Base-by-base conservation (phyloP, 2,797 vertebrate species). In the Darevskia mixta region DNA sequence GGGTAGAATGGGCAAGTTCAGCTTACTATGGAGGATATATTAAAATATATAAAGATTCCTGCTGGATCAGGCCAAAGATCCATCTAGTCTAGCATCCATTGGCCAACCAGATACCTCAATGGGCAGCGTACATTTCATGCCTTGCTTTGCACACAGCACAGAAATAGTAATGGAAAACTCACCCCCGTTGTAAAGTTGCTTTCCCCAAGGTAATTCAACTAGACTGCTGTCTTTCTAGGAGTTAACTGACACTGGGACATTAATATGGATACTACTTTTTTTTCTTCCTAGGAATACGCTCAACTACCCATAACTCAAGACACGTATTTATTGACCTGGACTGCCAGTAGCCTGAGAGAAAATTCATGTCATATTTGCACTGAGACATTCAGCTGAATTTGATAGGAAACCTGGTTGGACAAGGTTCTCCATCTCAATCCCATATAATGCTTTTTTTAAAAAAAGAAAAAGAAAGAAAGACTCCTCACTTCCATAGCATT, bases 251-350 rank as follows among this genome's bases (percentile, higher is more conserved):
- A 81, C 8, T 11, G 41, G 32, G n/a, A 1, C 82, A 90, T 1
- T 81, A 83, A 84, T 83, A 86, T 64, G 69, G 49, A 89, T 87
- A 41, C 2, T 88, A 88, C 85, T 17, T n/a, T 20, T 91, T 88
- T 88, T 82, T 49, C 2, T 89, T 87, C 85, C 25, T 69, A 79
- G 6, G 8, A 1, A 7, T 55, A 73, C 38, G 3, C 25, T 93
- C 86, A 32, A 8, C 72, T 7, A 86, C 1, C 88, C 38, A 38
- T 0, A 0, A 89, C 72, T 49, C 67, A 87, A 81, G 29, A 86
- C 18, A 88, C 78, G 2, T 25, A 84, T 71, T 88, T 88, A 86
- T 82, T 81, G 83, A 83, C 86, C 71, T 78, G 43, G 43, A 69
- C 76, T 49, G 35, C 0, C 86, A 88, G 82, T 78, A 1, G 83